Evolutionary conservation across 2,113 vertebrate species (phyloP), one percentile per base, ranked within the genome.

Genomic region (Copsychus sechellarum): DNA sequence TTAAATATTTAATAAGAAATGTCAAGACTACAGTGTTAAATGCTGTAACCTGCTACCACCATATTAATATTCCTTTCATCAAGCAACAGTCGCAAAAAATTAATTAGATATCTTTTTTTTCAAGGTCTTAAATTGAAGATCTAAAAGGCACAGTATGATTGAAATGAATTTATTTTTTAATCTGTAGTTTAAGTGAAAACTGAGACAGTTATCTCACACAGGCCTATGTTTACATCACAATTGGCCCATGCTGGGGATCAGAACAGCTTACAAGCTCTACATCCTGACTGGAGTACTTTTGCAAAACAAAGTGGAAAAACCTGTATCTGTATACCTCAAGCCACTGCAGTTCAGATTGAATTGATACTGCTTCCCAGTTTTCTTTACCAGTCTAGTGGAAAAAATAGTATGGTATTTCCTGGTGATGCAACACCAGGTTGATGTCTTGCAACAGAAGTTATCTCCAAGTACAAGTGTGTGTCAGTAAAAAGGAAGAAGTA

Each of bases 1-100:
- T 36, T 87, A 89, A 95, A 92, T 72, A 73, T 91, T 94, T 77
- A 73, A 53, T 69, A 70, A 51, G 66, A 89, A 79, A 78, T 40
- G 38, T 64, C 65, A 91, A 78, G 48, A 40, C n/a, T 88, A 56
- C 23, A 79, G 25, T 36, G 14, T 74, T 67, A 79, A 89, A 74
- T 61, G 33, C 36, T 92, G 70, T 83, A 78, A 88, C 26, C n/a
- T 78, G 47, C 64, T 94, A 82, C 58, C 62, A 72, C 42, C 11
- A 28, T n/a, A 61, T 43, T 73, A 73, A 42, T 42, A 69, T 43
- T 81, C 7, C 14, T 80, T 87, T 64, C 43, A 86, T 77, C 51
- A 71, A 42, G 51, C n/a, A 86, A 72, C 8, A 45, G 11, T n/a
- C 54, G 17, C 1, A 72, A 67, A 80, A 82, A 53, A 29, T 5